phyloP scores from a whole-genome alignment of 2,797 vertebrate species.

The Enteromius treurensis region DNA sequence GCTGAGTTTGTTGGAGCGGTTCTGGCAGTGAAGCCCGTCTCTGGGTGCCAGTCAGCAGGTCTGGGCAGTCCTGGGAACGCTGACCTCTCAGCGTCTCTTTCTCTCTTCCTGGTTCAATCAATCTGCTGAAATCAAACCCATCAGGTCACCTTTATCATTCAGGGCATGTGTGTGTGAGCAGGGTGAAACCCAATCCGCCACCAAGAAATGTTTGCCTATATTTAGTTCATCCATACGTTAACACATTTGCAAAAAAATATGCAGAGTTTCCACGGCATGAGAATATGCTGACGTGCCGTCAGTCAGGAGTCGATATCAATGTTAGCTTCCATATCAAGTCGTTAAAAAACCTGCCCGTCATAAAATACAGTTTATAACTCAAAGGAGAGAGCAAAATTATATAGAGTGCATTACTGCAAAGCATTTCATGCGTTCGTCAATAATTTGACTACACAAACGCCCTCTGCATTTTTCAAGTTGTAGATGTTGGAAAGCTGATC shows the following conservation, averaged over 20 bases:
- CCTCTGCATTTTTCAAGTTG: background rate
- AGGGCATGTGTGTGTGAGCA: constrained; percentile 43
- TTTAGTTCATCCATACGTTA: constrained; percentile 63
- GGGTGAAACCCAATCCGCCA: constrained; percentile 57
- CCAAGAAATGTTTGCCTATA: constrained; percentile 58
- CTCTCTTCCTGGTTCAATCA: constrained; percentile 62
- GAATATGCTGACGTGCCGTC: constrained; percentile 61
- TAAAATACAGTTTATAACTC: constrained; percentile 46
- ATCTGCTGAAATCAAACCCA: constrained; percentile 67
- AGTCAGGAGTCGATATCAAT: constrained; percentile 63
- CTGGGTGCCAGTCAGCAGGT: constrained; percentile 11
- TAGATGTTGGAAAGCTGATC: background rate
- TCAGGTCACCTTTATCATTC: constrained; percentile 66
- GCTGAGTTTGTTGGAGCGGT: background rate
- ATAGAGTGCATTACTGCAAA: constrained; percentile 19
- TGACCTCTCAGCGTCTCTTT: constrained; percentile 53
- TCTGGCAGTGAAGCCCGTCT: background rate
- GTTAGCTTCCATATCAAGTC: constrained; percentile 58
- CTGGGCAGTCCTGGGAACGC: constrained; percentile 35
- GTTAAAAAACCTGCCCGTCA: constrained; percentile 50
- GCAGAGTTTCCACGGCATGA: constrained; percentile 57
- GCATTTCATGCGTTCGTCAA: constrained; percentile 24
- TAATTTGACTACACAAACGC: background rate
- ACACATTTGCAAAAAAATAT: constrained; percentile 60
- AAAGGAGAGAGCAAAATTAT: constrained; percentile 45